A percentile compares a stretch with the other conserved stretches of the same genome.
phyloP scores from a whole-genome alignment of 2,113 vertebrate genomes.

The Budorcas taxicolor region DNA sequence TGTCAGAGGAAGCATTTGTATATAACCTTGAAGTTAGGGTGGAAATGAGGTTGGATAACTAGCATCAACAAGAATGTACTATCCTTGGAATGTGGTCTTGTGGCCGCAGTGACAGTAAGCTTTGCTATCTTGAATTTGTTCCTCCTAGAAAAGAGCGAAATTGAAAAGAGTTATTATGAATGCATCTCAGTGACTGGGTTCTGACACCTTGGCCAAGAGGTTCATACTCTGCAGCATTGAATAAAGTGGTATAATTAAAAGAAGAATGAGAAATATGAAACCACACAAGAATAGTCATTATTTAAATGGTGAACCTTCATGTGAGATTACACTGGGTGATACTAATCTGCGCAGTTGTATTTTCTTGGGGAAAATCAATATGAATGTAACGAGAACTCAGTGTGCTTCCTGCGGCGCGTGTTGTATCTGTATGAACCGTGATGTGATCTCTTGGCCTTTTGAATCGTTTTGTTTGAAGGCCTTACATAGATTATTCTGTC shows the following conservation, averaged over 20 bases:
- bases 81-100: neutral
- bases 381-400: slow-evolving; percentile 42
- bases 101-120: neutral
- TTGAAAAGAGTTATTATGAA: neutral
- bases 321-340: slow-evolving; percentile 37
- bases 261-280: slow-evolving; percentile 12
- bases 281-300: slow-evolving; percentile 11
- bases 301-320: slow-evolving; percentile 57
- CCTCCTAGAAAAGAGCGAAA: neutral
- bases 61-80: fast-evolving
- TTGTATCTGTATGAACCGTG: slow-evolving; percentile 10
- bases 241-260: slow-evolving; percentile 4
- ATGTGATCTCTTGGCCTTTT: slow-evolving; percentile 49
- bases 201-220: neutral
- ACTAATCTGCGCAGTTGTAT: slow-evolving; percentile 39
- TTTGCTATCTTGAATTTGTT: neutral
- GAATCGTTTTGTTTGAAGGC: slow-evolving; percentile 6
- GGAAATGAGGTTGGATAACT: neutral
- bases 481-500: neutral
- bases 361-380: slow-evolving; percentile 70
- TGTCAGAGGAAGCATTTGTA: neutral
- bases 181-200: slow-evolving; percentile 1
- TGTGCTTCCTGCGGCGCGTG: neutral
- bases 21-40: neutral
- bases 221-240: slow-evolving; percentile 26